These are phyloP conservation scores for Hartigia nigra DNA, from an alignment of 2,888 invertebrate genomes.

Conservation along the genomic window DNA sequence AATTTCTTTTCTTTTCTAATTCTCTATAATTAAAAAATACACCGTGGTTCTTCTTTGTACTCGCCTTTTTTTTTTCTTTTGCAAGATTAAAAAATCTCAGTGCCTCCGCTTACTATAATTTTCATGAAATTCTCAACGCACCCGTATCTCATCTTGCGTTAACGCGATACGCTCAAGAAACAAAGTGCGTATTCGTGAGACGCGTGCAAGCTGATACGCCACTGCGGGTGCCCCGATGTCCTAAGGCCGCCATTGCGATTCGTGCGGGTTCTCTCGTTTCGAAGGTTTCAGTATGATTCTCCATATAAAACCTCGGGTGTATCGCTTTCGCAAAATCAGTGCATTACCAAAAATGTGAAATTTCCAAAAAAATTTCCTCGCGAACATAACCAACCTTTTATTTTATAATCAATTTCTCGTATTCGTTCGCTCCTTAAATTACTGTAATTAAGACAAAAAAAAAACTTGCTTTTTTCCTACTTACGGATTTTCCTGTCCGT, in stretches of 20 bases:
- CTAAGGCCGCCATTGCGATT: slow-evolving; percentile 11
- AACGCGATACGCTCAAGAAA: slow-evolving; percentile 19
- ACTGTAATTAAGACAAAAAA: not conserved
- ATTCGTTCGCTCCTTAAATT: not conserved
- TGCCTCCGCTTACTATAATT: not conserved
- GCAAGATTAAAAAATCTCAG: not conserved
- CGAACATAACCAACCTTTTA: not conserved
- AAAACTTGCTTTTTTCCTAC: not conserved
- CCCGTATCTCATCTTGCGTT: slow-evolving; percentile 29
- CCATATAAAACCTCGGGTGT: not conserved
- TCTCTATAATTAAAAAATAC: not conserved
- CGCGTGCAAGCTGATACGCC: slow-evolving; percentile 38
- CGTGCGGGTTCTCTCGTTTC: slow-evolving; percentile 2
- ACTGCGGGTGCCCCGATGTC: slow-evolving; percentile 54
- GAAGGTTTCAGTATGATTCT: not conserved
- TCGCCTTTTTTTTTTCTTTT: too few species aligned
- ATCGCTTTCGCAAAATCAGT: not conserved
- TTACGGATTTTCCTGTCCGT: not conserved
- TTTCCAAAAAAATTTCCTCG: not conserved
- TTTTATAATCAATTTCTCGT: not conserved
- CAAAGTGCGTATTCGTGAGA: slow-evolving; percentile 24
- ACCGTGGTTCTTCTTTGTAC: too few species aligned
- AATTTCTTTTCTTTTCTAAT: too few species aligned
- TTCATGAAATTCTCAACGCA: slow-evolving; percentile 26
- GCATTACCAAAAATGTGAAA: not conserved